A percentile compares a stretch with the other conserved stretches of the same genome.
phyloP scores from a whole-genome alignment of 2,113 vertebrate genomes.

The Empidonax alnorum region DNA sequence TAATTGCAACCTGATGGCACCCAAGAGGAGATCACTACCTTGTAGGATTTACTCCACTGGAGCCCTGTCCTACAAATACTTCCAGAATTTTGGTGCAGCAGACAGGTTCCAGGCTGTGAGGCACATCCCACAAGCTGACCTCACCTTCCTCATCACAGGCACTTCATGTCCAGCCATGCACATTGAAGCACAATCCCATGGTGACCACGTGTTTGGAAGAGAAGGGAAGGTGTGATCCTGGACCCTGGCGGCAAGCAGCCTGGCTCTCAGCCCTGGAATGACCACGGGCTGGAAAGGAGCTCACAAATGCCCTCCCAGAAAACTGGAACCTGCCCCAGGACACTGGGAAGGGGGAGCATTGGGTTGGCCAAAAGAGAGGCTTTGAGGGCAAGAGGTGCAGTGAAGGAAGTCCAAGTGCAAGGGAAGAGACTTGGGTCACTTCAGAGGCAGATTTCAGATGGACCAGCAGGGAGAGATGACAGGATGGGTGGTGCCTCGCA shows the following conservation, averaged over 20 bases:
- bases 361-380: background rate
- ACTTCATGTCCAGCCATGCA: rapidly evolving
- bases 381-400: background rate
- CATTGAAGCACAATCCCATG: rapidly evolving
- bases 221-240: rapidly evolving
- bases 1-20: background rate
- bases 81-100: background rate
- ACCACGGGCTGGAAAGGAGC: background rate
- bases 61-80: background rate
- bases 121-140: background rate
- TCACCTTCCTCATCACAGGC: background rate
- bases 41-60: background rate
- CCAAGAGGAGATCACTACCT: background rate
- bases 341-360: background rate
- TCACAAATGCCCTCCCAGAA: background rate
- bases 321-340: rapidly evolving
- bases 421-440: background rate
- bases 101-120: background rate
- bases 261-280: background rate
- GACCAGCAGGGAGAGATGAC: background rate
- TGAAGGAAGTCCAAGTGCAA: background rate
- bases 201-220: background rate
- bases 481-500: rapidly evolving
- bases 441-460: background rate
- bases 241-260: background rate